Conservation (phyloP, 2,797 vertebrate species). For the Falco novaeseelandiae region DNA sequence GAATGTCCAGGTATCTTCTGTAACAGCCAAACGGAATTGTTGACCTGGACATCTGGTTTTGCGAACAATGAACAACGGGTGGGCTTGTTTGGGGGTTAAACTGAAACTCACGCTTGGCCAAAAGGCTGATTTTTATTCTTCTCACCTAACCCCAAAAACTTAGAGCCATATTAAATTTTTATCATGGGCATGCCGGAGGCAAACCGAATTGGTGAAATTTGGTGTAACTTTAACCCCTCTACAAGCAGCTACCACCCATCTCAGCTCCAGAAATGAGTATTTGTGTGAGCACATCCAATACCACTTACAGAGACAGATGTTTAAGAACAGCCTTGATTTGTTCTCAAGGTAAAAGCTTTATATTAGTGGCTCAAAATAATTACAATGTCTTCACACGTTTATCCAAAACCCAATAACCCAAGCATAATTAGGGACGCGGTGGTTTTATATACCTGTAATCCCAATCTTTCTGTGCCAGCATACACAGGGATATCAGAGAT, state of each 20-base stretch:
- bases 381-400: background rate
- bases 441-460: background rate
- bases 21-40: background rate
- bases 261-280: background rate
- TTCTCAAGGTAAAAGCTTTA: background rate
- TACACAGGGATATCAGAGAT: background rate
- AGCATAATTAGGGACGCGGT: background rate
- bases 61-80: background rate
- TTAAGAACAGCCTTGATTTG: background rate
- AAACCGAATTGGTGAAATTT: background rate
- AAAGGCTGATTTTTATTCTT: background rate
- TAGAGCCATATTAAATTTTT: background rate
- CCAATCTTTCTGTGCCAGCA: background rate
- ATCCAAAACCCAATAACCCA: background rate
- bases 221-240: background rate
- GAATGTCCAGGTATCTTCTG: background rate
- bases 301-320: background rate
- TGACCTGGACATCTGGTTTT: background rate
- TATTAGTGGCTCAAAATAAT: background rate
- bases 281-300: background rate
- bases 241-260: background rate
- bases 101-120: background rate
- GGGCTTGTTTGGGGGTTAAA: background rate
- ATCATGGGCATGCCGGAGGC: background rate
- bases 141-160: background rate